Conservation (phyloP, 2,888 invertebrate genomes). For the Nomada hirtipes region DNA sequence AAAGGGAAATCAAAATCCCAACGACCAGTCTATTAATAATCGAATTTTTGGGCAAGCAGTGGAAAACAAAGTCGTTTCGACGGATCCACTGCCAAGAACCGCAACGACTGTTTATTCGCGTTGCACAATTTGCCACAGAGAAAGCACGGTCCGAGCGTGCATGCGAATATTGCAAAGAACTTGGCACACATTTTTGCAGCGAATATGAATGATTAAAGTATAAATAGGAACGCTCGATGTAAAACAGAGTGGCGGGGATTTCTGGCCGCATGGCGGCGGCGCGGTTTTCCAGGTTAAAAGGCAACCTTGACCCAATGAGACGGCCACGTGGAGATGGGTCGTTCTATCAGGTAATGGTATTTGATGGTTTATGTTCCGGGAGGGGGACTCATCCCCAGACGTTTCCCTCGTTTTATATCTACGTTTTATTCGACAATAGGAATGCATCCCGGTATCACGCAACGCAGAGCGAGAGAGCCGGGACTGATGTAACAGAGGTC, state of each 20-base stretch:
- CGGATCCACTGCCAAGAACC: conserved; percentile 24
- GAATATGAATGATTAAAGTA: conserved; percentile 39
- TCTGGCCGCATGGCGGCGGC: conserved; percentile 12
- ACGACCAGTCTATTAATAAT: conserved; percentile 22
- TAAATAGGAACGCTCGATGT: conserved; percentile 20
- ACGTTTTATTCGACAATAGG: conserved; percentile 23
- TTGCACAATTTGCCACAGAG: conserved; percentile 36
- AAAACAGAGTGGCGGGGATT: conserved; percentile 7
- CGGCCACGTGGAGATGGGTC: conserved; percentile 34
- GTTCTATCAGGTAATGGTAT: conserved; percentile 44
- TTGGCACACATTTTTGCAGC: conserved; percentile 16
- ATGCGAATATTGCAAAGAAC: background rate
- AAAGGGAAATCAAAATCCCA: background rate
- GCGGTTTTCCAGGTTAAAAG: conserved; percentile 63
- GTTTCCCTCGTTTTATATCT: conserved; percentile 17
- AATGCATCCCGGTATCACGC: conserved; percentile 32
- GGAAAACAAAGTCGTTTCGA: conserved; percentile 18
- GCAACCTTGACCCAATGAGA: conserved; percentile 72
- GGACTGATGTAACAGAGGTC: conserved; percentile 42
- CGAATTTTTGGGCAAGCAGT: background rate
- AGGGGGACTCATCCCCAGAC: conserved; percentile 20
- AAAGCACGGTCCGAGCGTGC: background rate
- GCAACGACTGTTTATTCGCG: background rate
- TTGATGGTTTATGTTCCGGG: conserved; percentile 22
- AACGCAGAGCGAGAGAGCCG: background rate